phyloP scores from a whole-genome alignment of 2,113 vertebrate species.

The Scomber colias region DNA sequence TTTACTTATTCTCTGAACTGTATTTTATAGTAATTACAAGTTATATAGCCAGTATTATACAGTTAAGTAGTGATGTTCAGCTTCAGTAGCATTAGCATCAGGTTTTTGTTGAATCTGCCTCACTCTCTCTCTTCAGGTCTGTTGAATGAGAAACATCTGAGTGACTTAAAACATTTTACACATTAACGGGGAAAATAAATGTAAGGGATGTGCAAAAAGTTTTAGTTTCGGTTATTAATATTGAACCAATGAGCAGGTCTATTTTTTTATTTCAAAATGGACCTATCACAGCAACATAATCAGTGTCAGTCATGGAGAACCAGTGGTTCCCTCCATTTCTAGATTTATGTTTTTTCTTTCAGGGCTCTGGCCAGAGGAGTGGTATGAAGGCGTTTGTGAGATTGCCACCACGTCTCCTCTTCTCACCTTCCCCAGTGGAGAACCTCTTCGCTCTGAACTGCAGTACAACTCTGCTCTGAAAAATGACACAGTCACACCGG shows the following conservation, averaged over 20 bases:
- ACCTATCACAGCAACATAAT: neutral
- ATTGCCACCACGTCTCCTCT: constrained; percentile 97
- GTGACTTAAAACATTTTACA: too few species aligned
- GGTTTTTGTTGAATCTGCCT: too few species aligned
- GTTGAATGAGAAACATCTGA: too few species aligned
- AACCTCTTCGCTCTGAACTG: constrained; percentile 95
- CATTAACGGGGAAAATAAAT: neutral
- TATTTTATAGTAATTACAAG: too few species aligned
- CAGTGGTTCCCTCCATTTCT: neutral
- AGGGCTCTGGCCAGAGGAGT: constrained; percentile 98
- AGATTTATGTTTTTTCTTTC: constrained; percentile 16
- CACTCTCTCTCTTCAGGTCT: too few species aligned
- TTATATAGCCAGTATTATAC: too few species aligned
- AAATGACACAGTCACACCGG: constrained; percentile 95
- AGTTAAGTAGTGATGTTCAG: too few species aligned
- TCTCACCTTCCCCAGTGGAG: constrained; percentile 96
- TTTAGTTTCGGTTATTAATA: neutral
- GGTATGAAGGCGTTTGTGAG: constrained; percentile 98
- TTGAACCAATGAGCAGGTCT: neutral
- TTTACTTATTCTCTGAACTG: too few species aligned
- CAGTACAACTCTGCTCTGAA: constrained; percentile 99
- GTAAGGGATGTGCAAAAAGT: neutral
- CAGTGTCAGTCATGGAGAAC: neutral
- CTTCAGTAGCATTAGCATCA: too few species aligned
- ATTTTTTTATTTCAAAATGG: too few species aligned